Evolutionary conservation across 2,113 vertebrate genomes (phyloP), one percentile per base, ranked within the genome.

Genomic region (Melanerpes formicivorus): DNA sequence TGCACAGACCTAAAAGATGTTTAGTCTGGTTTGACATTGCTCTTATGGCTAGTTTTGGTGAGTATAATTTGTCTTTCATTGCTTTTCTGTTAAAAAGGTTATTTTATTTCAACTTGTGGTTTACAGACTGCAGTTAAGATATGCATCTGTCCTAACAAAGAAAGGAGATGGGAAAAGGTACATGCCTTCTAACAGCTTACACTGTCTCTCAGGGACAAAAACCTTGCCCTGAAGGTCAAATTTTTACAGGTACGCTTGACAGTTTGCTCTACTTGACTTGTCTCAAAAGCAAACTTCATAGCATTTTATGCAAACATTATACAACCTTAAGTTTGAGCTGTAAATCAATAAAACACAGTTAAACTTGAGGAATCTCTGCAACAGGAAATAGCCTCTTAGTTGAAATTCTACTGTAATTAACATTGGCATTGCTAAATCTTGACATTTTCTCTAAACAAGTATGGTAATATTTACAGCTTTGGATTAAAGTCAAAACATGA

Each of bases 231-330:
- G 37, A 91, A 93, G 69, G 76, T 83, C 82, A 87, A 88, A 87
- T 67, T 88, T 90, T 90, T 40, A 73, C 14, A 71, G 32, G 90
- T 34, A 87, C 85, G 56, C 32, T 62, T 85, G 93, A 85, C 59
- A 91, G 52, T 67, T 58, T 76, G 66, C 52, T 90, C 21, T 84
- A 79, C 67, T 86, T 56, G 69, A 44, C 46, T 91, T 81, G 80
- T 87, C 66, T 84, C 80, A 73, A 76, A 94, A 90, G 65, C 29
- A 91, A 95, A 88, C 80, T 91, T 88, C 18, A 3, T 74, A 85
- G 90, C 72, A 71, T 87, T 90, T 94, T 78, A 95, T 88, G 80
- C 17, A 90, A 93, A 93, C 82, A 83, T 80, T 80, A 83, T 78
- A 88, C 40, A 93, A 88, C 40, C 74, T 82, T 55, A 91, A 72